Evolutionary conservation across 2,888 invertebrate species (phyloP).

Genomic region (Cantharis rustica): DNA sequence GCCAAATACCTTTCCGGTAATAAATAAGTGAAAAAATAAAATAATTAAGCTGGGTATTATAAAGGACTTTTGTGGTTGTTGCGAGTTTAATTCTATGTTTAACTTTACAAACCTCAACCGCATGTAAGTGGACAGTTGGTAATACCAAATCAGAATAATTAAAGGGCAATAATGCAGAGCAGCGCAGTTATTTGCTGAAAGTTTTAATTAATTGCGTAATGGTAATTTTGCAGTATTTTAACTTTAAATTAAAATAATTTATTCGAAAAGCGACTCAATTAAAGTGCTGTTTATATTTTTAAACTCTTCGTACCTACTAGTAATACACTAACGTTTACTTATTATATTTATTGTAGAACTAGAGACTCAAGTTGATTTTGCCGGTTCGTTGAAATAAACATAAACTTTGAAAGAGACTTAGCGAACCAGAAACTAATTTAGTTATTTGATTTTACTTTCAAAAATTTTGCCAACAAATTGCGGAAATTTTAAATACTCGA

Average conservation of each 20-base stretch:
- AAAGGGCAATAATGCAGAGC: neutral
- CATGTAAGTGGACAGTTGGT: neutral
- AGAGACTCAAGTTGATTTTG: neutral
- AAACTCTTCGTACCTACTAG: neutral
- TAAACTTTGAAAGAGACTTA: neutral
- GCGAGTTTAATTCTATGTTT: neutral
- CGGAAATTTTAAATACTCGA: neutral
- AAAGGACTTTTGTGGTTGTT: neutral
- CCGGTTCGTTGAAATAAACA: neutral
- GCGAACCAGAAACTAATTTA: neutral
- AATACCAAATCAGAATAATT: neutral
- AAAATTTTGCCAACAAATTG: neutral
- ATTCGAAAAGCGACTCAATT: neutral
- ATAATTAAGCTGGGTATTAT: neutral
- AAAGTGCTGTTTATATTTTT: neutral
- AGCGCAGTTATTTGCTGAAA: neutral
- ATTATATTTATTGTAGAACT: neutral
- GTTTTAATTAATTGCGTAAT: neutral
- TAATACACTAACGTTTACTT: neutral
- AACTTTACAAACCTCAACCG: neutral
- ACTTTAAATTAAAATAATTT: neutral
- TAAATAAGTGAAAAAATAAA: neutral
- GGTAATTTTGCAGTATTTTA: neutral
- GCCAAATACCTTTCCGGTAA: neutral
- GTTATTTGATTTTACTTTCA: neutral